A percentile compares a stretch with the other conserved stretches of the same genome.
Conservation (phyloP, 2,888 invertebrate genomes). For the Plebejus argus region DNA sequence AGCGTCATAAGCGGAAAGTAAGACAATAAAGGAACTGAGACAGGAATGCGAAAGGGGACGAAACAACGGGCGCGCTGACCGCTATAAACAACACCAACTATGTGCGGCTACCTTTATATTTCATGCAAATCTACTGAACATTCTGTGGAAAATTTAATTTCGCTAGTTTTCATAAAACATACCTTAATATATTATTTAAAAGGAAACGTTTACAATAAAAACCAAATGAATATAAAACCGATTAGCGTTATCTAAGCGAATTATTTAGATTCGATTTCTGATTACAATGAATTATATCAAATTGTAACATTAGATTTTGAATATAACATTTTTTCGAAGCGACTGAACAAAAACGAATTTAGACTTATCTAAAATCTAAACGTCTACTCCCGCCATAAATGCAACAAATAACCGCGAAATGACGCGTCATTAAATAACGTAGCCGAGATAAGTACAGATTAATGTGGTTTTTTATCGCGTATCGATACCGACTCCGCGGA, state of each 20-base stretch:
- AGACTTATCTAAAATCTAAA: constrained; percentile 65
- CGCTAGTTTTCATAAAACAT: constrained; percentile 1
- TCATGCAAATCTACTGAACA: constrained; percentile 71
- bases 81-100: constrained; percentile 77
- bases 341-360: constrained; percentile 21
- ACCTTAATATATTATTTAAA: background rate
- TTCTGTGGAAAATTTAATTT: constrained; percentile 40
- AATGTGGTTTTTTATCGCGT: constrained; percentile 74
- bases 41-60: constrained; percentile 70
- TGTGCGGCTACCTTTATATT: constrained; percentile 79
- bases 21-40: constrained; percentile 76
- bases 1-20: constrained; percentile 73
- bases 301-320: background rate
- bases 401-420: constrained; percentile 77
- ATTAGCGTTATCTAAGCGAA: background rate
- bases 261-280: background rate
- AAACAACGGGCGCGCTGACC: constrained; percentile 67
- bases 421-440: constrained; percentile 78
- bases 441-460: constrained; percentile 76
- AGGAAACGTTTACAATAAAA: background rate
- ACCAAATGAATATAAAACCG: background rate
- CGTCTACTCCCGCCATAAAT: constrained; percentile 65
- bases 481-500: constrained; percentile 56
- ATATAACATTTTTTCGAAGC: constrained; percentile 11
- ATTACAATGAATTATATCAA: background rate